Conservation (phyloP, 1,140 invertebrate genomes). For the Oncopodura yosiiana region DNA sequence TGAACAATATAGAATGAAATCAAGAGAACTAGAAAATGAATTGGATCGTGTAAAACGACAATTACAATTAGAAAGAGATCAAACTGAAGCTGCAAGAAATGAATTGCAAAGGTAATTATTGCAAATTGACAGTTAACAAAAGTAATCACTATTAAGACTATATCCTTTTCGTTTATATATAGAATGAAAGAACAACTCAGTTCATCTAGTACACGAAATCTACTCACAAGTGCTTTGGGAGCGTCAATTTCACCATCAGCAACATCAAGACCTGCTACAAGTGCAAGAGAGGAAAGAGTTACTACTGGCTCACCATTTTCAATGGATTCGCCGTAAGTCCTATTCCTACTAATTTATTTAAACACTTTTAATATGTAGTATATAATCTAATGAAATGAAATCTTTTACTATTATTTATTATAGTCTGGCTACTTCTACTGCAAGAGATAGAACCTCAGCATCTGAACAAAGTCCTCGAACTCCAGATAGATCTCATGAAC, state of each 20-base stretch:
- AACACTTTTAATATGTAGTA: background rate
- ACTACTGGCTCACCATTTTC: background rate
- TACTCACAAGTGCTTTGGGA: background rate
- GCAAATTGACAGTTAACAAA: background rate
- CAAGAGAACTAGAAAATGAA: constrained; percentile 24
- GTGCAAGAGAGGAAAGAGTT: background rate
- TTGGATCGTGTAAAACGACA: constrained; percentile 22
- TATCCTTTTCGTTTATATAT: background rate
- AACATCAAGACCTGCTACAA: background rate
- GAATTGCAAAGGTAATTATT: constrained; percentile 21
- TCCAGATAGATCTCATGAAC: too few relatives aligned
- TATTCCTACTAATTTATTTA: background rate
- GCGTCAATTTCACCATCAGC: background rate
- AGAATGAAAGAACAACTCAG: background rate
- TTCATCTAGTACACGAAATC: constrained; percentile 2
- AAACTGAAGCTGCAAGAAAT: constrained; percentile 15
- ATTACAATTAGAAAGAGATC: constrained; percentile 22
- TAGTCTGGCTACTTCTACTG: too few relatives aligned
- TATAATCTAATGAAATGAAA: background rate
- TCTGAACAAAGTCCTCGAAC: too few relatives aligned
- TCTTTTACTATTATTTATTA: background rate
- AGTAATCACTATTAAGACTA: background rate
- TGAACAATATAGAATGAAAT: constrained; percentile 17
- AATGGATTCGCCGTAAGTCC: background rate
- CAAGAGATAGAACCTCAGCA: too few relatives aligned